Conservation (phyloP, 1,140 invertebrate species). For the Lasaia peninsularis region DNA sequence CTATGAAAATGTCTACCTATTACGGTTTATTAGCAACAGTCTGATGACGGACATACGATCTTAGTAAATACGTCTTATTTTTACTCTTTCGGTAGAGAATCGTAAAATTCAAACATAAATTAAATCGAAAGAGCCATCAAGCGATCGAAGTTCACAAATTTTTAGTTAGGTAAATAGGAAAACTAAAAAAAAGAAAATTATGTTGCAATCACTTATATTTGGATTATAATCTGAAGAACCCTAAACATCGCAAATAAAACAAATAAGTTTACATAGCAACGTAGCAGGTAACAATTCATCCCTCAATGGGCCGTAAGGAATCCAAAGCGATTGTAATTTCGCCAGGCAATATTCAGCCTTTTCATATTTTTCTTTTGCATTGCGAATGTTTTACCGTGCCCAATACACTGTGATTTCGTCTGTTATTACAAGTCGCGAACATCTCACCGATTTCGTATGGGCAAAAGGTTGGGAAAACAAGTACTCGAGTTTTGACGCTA, state of each 20-base stretch:
- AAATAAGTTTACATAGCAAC: constrained; percentile 68
- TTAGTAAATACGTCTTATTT: too few relatives aligned
- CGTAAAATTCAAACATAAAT: not conserved
- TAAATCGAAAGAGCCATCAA: too few relatives aligned
- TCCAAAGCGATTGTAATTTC: constrained; percentile 75
- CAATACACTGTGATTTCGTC: constrained; percentile 65
- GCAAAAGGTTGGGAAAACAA: constrained; percentile 42
- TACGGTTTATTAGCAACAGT: too few relatives aligned
- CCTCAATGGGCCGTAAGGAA: constrained; percentile 67
- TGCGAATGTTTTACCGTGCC: constrained; percentile 55
- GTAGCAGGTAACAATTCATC: constrained; percentile 71
- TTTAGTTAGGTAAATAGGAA: too few relatives aligned
- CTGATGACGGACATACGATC: too few relatives aligned
- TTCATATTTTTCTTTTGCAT: constrained; percentile 72
- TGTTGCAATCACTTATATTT: too few relatives aligned
- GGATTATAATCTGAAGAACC: too few relatives aligned
- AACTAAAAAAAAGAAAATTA: too few relatives aligned
- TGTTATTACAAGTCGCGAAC: constrained; percentile 58
- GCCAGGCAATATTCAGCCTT: constrained; percentile 70
- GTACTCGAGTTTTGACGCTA: too few relatives aligned
- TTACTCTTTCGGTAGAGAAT: too few relatives aligned
- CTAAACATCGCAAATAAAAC: constrained; percentile 44
- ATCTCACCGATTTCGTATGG: constrained; percentile 54
- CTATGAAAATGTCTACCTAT: too few relatives aligned
- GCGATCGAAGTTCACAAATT: too few relatives aligned